Evolutionary conservation across 2,113 vertebrate genomes (phyloP).

Genomic region (Passer domesticus): DNA sequence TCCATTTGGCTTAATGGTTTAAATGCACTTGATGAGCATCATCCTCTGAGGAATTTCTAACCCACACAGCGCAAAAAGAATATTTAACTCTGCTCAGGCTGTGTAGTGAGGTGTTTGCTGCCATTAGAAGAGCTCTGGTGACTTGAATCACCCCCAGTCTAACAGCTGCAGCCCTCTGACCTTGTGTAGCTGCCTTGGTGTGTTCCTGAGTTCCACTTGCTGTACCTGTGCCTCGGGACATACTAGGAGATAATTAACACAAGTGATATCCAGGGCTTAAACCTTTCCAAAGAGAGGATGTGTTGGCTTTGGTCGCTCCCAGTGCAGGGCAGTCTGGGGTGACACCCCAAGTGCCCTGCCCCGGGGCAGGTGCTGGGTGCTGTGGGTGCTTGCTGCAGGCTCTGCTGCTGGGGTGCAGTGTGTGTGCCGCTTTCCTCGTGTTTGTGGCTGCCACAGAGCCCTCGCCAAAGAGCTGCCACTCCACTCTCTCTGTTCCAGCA

Average conservation of each 20-base stretch:
- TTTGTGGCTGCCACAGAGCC: not conserved
- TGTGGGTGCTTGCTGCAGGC: not conserved
- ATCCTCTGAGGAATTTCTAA: constrained; percentile 10
- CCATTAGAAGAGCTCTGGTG: not conserved
- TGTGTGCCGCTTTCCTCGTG: fast-evolving
- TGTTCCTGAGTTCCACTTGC: not conserved
- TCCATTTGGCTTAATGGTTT: not conserved
- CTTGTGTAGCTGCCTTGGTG: not conserved
- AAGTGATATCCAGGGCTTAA: not conserved
- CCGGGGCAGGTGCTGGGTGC: not conserved
- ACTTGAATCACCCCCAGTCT: not conserved
- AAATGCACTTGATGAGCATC: not conserved
- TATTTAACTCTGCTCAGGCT: not conserved
- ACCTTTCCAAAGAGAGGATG: not conserved
- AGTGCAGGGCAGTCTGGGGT: not conserved
- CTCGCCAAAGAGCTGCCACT: not conserved
- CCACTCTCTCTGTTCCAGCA: not conserved
- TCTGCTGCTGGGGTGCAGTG: not conserved
- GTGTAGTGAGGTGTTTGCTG: not conserved
- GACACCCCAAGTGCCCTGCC: not conserved
- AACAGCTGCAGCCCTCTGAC: not conserved
- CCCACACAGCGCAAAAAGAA: not conserved
- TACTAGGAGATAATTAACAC: constrained; percentile 21
- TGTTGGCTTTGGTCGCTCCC: not conserved
- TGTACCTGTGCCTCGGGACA: not conserved